Conservation (phyloP, 2,113 vertebrate species). For the Morone chrysops region DNA sequence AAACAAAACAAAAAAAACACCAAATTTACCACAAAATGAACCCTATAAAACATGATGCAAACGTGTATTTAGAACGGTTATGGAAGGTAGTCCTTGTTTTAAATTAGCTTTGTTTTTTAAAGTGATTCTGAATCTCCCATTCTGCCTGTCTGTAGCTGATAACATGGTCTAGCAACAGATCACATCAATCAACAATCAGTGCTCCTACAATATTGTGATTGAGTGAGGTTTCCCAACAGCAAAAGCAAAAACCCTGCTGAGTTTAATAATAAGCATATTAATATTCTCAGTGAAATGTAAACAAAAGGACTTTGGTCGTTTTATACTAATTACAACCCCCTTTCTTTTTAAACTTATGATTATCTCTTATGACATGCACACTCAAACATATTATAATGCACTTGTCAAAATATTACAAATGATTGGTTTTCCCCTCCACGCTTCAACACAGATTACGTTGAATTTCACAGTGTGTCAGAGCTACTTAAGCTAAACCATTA, state of each 20-base stretch:
- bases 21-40: not conserved
- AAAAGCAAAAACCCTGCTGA: slow-evolving; percentile 11
- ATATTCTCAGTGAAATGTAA: not conserved
- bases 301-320: slow-evolving; percentile 9
- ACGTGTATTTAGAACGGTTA: not conserved
- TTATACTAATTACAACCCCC: slow-evolving; percentile 19
- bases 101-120: not conserved
- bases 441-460: not conserved
- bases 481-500: not conserved
- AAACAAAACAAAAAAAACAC: no score
- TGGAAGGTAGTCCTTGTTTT: not conserved
- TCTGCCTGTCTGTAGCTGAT: not conserved
- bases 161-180: not conserved
- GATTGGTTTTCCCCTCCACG: not conserved
- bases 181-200: no score
- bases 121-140: not conserved
- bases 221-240: not conserved
- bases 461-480: slow-evolving; percentile 12
- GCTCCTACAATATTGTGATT: not conserved
- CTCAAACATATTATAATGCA: slow-evolving; percentile 5
- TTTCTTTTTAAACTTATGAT: not conserved
- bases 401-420: not conserved
- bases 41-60: no score
- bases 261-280: slow-evolving; percentile 10
- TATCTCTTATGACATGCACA: slow-evolving; percentile 8